Evolutionary conservation across 2,888 invertebrate species (phyloP), one percentile per base, ranked within the genome.

Genomic region (Hipparchia sbordonii): DNA sequence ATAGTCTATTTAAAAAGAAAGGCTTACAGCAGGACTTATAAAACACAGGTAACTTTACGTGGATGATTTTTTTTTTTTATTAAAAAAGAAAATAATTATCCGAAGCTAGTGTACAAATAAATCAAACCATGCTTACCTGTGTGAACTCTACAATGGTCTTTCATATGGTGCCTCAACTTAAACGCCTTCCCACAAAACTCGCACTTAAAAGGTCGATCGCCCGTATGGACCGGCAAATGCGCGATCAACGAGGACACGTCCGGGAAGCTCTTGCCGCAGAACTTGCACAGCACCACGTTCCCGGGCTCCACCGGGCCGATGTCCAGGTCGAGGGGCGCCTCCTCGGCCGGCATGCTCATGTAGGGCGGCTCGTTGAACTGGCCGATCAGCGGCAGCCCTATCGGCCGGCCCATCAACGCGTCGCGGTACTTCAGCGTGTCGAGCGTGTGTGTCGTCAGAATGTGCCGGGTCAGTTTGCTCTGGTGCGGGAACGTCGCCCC

Each of bases 171-270:
- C 77, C 98, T 95, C 85, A 98, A 94, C 89, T 98, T 98, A 95
- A 98, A 98, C 82, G 98, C 98, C 93, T 98, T 98, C 78, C 98
- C 98, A 92, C 98, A 98, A 94, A 97, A 98, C 91, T 98, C 98
- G 95, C 98, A 98, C 94, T 97, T 98, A 93, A 98, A 98, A 74
- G 98, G 98, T 85, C 98, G 94, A 87, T 98, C 98, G 79, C 98
- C 98, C 74, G 98, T 98, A 90, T 98, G 98, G 78, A 97, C 97
- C 75, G 97, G 97, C 86, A 98, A 94, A 90, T 98, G 98, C 80
- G 97, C 96, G 88, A 98, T 97, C 82, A 98, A 95, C 78, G 97
- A 97, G 79, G 97, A 96, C 79, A 98, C 97, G 91, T 98, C 98
- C 79, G 98, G 97, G 93, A 98, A 98, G 83, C 97, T 97, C 94